phyloP scores from a whole-genome alignment of 2,797 vertebrate genomes.

The Tauraco hartlaubi region DNA sequence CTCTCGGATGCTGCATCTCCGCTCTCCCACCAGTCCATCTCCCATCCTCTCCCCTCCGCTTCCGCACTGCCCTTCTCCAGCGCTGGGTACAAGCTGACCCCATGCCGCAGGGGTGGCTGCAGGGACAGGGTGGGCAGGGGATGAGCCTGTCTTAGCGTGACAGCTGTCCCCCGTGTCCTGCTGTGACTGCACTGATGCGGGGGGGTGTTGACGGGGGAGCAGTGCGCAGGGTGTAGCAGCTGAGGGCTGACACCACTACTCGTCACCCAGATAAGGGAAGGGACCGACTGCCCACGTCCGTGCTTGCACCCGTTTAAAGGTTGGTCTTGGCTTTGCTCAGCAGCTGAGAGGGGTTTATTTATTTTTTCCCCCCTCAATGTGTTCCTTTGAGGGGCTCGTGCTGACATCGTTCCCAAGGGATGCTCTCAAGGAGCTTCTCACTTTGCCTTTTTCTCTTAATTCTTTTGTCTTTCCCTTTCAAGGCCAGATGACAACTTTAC shows the following conservation, averaged over 20 bases:
- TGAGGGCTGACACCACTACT: neutral
- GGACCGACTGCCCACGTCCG: neutral
- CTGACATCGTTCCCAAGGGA: neutral
- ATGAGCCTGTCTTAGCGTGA: neutral
- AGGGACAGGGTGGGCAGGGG: neutral
- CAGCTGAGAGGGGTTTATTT: neutral
- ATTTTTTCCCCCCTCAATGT: neutral
- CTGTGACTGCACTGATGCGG: fast-evolving
- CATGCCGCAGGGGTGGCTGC: fast-evolving
- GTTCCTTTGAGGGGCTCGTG: neutral
- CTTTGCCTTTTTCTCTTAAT: constrained; percentile 9
- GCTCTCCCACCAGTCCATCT: neutral
- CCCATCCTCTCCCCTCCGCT: neutral
- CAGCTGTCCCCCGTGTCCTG: neutral
- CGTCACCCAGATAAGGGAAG: neutral
- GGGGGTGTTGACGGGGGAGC: neutral
- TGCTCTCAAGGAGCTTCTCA: neutral
- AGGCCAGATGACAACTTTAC: neutral
- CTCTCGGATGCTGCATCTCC: neutral
- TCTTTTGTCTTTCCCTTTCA: neutral
- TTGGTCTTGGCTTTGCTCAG: neutral
- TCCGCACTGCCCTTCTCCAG: neutral
- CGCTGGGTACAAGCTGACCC: neutral
- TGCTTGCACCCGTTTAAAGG: neutral
- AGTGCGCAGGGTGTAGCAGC: neutral